Percentiles rank a stretch among this genome's conserved stretches.
These are phyloP conservation scores for Lepidonotus clava DNA, from an alignment of 2,888 invertebrate genomes.

Conservation along the genomic window DNA sequence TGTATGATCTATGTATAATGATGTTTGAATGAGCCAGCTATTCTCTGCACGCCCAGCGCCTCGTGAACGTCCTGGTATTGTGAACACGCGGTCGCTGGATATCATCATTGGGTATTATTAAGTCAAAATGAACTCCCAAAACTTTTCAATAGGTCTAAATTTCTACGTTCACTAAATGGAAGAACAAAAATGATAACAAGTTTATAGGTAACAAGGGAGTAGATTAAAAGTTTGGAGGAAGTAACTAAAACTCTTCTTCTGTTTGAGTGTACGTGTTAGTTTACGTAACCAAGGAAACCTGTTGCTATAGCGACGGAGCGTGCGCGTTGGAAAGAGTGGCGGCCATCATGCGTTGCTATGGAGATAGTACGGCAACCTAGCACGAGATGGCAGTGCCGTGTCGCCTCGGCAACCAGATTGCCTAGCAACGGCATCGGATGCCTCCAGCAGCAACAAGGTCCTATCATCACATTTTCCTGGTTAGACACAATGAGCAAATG, in stretches of 20 bases:
- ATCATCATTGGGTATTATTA: too few species aligned
- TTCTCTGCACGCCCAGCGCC: too few species aligned
- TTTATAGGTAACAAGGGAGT: too few species aligned
- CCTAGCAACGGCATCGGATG: conserved; percentile 3
- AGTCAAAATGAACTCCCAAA: too few species aligned
- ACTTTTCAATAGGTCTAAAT: too few species aligned
- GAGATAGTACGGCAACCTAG: neutral
- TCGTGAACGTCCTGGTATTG: too few species aligned
- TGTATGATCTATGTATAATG: too few species aligned
- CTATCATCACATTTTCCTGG: too few species aligned
- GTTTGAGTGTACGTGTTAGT: neutral
- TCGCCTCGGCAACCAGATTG: conserved; percentile 30
- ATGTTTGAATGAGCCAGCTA: too few species aligned
- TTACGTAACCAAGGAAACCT: conserved; percentile 25
- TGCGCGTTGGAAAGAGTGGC: neutral
- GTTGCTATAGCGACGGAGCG: conserved; percentile 13
- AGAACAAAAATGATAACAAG: too few species aligned
- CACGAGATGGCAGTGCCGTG: conserved; percentile 42
- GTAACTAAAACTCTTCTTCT: neutral
- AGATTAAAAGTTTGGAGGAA: too few species aligned
- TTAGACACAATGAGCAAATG: neutral
- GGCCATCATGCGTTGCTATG: conserved; percentile 30
- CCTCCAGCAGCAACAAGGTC: neutral
- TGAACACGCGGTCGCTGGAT: too few species aligned
- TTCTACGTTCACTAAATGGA: neutral